Evolutionary conservation across 2,797 vertebrate genomes (phyloP).

Genomic region (Mus spretus): DNA sequence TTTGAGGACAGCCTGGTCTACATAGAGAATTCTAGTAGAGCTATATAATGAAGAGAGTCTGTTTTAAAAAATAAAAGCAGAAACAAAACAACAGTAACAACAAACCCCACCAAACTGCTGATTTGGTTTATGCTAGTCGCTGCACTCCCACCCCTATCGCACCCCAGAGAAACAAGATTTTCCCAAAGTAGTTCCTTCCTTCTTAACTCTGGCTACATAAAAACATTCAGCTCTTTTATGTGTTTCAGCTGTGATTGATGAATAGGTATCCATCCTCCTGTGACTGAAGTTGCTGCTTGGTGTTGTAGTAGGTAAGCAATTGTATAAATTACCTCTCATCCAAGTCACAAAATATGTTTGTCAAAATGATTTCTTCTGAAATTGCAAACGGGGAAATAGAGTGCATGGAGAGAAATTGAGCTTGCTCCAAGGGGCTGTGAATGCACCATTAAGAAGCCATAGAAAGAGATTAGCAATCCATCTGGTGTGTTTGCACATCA

Average conservation of each 20-base stretch:
- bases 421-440: constrained; percentile 79
- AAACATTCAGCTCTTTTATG: constrained; percentile 38
- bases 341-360: constrained; percentile 64
- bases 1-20: not conserved
- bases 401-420: constrained; percentile 76
- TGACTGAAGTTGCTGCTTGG: constrained; percentile 53
- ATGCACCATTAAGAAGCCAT: constrained; percentile 74
- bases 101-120: not conserved
- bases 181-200: constrained; percentile 27
- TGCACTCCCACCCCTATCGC: not conserved
- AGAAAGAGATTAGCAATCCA: constrained; percentile 74
- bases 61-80: not conserved
- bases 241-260: constrained; percentile 54
- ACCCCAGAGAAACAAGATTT: constrained; percentile 54
- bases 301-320: constrained; percentile 71
- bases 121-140: constrained; percentile 7
- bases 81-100: not conserved
- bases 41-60: not conserved
- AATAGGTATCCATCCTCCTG: constrained; percentile 61
- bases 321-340: constrained; percentile 69
- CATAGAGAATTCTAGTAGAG: not conserved
- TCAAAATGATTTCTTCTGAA: constrained; percentile 78
- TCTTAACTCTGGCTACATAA: constrained; percentile 18
- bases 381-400: constrained; percentile 75
- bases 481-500: constrained; percentile 72